phyloP scores from a whole-genome alignment of 2,888 invertebrate species.

The Papilio demoleus region DNA sequence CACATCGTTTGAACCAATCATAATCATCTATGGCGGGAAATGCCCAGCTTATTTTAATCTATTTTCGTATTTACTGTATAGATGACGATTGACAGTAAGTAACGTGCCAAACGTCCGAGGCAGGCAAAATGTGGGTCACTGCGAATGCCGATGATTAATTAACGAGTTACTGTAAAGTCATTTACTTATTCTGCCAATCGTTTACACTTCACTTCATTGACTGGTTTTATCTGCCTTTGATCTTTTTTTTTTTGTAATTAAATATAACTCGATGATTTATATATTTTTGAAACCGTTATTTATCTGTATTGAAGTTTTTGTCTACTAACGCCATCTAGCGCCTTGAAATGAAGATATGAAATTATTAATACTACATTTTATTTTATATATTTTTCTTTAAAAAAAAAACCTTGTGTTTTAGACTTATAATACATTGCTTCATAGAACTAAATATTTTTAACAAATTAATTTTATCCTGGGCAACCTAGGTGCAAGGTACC shows the following conservation, averaged over 20 bases:
- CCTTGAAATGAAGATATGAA: background rate
- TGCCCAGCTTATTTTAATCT: conserved; percentile 11
- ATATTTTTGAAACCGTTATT: background rate
- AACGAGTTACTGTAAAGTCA: conserved; percentile 45
- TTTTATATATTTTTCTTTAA: too few species aligned
- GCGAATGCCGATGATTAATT: conserved; percentile 45
- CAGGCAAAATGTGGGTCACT: conserved; percentile 53
- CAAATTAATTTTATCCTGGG: too few species aligned
- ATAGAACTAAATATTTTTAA: too few species aligned
- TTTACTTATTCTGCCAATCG: conserved; percentile 19
- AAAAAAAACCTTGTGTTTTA: too few species aligned
- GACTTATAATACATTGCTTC: too few species aligned
- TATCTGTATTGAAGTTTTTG: background rate
- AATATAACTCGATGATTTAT: background rate
- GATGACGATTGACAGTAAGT: conserved; percentile 33
- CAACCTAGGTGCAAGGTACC: background rate
- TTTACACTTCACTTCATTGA: conserved; percentile 33
- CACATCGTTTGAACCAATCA: background rate
- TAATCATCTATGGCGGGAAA: conserved; percentile 6
- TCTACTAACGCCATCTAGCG: background rate
- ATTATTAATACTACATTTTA: too few species aligned
- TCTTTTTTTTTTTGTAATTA: background rate
- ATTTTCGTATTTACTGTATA: conserved; percentile 23
- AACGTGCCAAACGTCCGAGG: conserved; percentile 44
- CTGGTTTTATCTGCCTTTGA: conserved; percentile 27